Conservation (phyloP, 2,797 vertebrate genomes). For the Labeo calbasu region DNA sequence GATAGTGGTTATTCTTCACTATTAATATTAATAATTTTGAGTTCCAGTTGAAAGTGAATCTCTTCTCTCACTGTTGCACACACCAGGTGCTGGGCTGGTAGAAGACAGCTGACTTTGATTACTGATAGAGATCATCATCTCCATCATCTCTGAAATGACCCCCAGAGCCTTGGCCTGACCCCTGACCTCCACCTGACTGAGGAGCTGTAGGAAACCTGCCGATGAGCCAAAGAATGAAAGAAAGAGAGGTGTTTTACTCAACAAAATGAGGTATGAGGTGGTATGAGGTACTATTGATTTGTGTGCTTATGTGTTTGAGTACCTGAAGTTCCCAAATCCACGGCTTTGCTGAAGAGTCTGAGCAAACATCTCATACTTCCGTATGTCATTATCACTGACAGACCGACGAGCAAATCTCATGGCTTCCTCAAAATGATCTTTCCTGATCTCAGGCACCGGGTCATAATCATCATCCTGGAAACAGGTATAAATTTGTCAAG, state of each 20-base stretch:
- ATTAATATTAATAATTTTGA: not conserved
- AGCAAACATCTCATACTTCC: slow-evolving; percentile 99
- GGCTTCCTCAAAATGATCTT: slow-evolving; percentile 82
- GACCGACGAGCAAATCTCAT: slow-evolving; percentile 98
- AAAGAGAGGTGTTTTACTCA: not conserved
- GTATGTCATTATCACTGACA: slow-evolving; percentile 98
- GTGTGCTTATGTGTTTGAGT: not conserved
- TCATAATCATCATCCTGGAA: slow-evolving; percentile 78
- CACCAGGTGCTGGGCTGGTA: not conserved
- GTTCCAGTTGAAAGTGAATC: not conserved
- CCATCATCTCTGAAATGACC: slow-evolving; percentile 72
- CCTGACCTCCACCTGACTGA: slow-evolving; percentile 66
- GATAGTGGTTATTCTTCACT: not conserved
- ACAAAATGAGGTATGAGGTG: not conserved
- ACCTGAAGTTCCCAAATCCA: slow-evolving; percentile 99
- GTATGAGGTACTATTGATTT: not conserved
- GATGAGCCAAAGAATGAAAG: not conserved
- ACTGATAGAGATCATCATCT: slow-evolving; percentile 82
- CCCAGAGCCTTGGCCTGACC: slow-evolving; percentile 67
- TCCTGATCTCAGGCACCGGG: slow-evolving; percentile 81
- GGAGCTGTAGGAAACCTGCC: slow-evolving; percentile 77
- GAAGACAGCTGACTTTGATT: slow-evolving; percentile 34
- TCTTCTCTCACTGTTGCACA: not conserved
- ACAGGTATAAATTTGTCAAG: slow-evolving; percentile 6
- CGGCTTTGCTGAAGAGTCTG: slow-evolving; percentile 99